Evolutionary conservation across 2,113 vertebrate species (phyloP), one percentile per base, ranked within the genome.

Genomic region (Aix galericulata): DNA sequence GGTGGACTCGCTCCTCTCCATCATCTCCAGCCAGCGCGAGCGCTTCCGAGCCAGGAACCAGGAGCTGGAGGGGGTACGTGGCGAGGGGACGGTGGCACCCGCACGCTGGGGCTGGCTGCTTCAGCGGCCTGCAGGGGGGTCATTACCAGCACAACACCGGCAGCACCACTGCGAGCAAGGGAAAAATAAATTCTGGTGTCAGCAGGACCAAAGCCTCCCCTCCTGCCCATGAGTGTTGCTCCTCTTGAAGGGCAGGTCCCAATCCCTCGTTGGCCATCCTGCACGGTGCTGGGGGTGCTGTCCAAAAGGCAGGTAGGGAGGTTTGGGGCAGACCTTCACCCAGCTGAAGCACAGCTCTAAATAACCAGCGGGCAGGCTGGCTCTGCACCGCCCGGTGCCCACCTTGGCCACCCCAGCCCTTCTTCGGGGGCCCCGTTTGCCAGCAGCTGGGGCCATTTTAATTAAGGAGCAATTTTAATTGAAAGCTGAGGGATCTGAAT

Each of bases 11-110:
- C 98, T 99, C 50, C 98, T 99, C 36, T 99, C 99, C 97, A 99
- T 99, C 98, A 99, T 99, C 98, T 99, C 99, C 95, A 99, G 99
- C 97, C 99, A 99, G 96, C 98, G 99, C 95, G 99, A 99, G 89
- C 98, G 99, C 53, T 99, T 99, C 97, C 98, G 99, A 17, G 97
- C 98, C 89, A 98, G 99, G 95, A 99, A 99, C 97, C 99, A 99
- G 96, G 99, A 99, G 94, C 98, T 99, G 93, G 99, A 99, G 97
- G 98, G 98, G 42, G 99, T 99, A 97, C 94, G 98, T 93, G 0
- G 6, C 42, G 26, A 29, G 40, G 46, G 56, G 16, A 40, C 31
- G 90, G 77, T 0, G 13, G 53, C 80, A 3, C 17, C 91, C 5
- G 59, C 13, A 5, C 26, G 1, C 72, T 26, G 55, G 21, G 26